Evolutionary conservation across 2,113 vertebrate species (phyloP), one percentile per base, ranked within the genome.

Genomic region (Puffinus mauretanicus): DNA sequence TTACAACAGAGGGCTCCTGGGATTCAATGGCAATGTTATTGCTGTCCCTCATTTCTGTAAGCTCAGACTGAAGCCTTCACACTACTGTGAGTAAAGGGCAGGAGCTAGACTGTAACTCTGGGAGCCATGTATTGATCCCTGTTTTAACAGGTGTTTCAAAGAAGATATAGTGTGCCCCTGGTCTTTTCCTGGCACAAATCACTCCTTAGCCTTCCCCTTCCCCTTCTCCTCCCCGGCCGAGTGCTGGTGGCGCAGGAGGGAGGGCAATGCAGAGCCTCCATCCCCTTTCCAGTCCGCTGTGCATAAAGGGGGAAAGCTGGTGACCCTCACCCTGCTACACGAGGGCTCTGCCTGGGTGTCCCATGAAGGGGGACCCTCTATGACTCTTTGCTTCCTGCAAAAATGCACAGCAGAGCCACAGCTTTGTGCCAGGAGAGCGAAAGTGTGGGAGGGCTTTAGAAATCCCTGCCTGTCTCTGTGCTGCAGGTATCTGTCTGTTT

Each of bases 91-190:
- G 80, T 79, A 90, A 95, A 93, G 88, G 80, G 72, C 82, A 93
- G 77, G 77, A 95, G 58, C 57, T 49, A 91, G 76, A 64, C 70
- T 93, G 88, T 82, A 95, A 96, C 47, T 86, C 69, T 75, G 65
- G 80, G 30, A 91, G 65, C 54, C 27, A n/a, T 40, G 22, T 78
- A 93, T 79, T 89, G 81, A 93, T 94, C 44, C 57, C 46, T 90
- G 66, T 80, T 97, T 96, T 85, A 95, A 79, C 73, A 92, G 77
- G 49, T 93, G 86, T 92, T 92, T 88, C 72, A 79, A 71, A 38
- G 82, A 90, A 93, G 86, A 86, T 71, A 61, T 26, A 94, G n/a
- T 13, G 34, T 72, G 52, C 25, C 52, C 67, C 30, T 72, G 42
- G 10, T 75, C 60, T 88, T 84, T 40, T 84, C 38, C 57, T 29